A percentile compares a stretch with the other conserved stretches of the same genome.
These are phyloP conservation scores for Chouioia cunea DNA, from an alignment of 2,888 invertebrate genomes.

Conservation along the genomic window DNA sequence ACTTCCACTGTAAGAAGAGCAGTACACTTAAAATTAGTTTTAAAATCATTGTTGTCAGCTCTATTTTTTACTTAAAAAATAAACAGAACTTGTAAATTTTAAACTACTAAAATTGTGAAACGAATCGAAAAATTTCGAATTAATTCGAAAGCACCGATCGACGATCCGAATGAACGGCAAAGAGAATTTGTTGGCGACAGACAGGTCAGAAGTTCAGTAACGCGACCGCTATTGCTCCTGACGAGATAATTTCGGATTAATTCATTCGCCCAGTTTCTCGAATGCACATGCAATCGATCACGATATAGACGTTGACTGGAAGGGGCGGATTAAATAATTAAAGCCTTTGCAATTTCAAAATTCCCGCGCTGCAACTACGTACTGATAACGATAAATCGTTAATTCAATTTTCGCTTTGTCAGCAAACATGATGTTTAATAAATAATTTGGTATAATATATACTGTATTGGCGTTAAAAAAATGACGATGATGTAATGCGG, in stretches of 20 bases:
- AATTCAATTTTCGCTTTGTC: too few species aligned
- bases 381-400: too few species aligned
- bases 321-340: slow-evolving; percentile 30
- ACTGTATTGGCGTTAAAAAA: too few species aligned
- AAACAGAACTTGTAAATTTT: slow-evolving; percentile 14
- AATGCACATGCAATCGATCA: slow-evolving; percentile 13
- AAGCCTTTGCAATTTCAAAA: slow-evolving; percentile 18
- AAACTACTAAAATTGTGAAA: slow-evolving; percentile 7
- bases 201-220: slow-evolving; percentile 61
- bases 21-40: slow-evolving; percentile 6
- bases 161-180: slow-evolving; percentile 52
- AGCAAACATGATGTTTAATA: too few species aligned
- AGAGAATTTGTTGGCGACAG: slow-evolving; percentile 52
- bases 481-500: too few species aligned
- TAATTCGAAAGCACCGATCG: slow-evolving; percentile 43
- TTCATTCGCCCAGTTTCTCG: slow-evolving; percentile 29
- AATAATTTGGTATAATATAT: too few species aligned
- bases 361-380: slow-evolving; percentile 14
- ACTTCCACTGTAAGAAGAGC: slow-evolving; percentile 21
- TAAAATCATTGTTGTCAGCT: slow-evolving; percentile 27
- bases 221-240: slow-evolving; percentile 53
- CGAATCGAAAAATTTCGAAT: slow-evolving; percentile 32
- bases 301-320: slow-evolving; percentile 19
- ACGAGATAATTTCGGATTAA: slow-evolving; percentile 56
- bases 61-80: neutral